Base-by-base conservation (phyloP, 2,797 vertebrate species). In the Cyprinella venusta region DNA sequence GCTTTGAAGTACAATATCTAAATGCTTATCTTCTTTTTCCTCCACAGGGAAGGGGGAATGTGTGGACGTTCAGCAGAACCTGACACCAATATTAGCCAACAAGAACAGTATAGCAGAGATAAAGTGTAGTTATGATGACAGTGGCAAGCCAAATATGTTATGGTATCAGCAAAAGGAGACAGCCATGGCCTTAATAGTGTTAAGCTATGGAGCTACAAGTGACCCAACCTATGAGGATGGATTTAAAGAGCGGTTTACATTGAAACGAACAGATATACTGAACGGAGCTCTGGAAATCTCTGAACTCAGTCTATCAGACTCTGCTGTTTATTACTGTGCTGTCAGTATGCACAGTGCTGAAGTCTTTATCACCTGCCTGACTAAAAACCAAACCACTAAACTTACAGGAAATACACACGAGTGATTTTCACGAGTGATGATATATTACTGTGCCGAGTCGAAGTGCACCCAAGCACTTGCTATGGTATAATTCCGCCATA, bases 241-340 rank as follows among this genome's bases (percentile, higher is more conserved):
- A n/a, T 84, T 84, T 59, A 42, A 0, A 21, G 4, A 21, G 0
- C 4, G 68, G n/a, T 86, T 83, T 65, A 10, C 19, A 30, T 10
- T 86, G 16, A 64, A 63, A 10, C 81, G 83, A 64, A 15, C 68
- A 38, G 1, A 4, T 0, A 9, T 4, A 13, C 6, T 61, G 26
- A 45, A 64, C 9, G 83, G 83, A 76, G 8, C 50, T 61, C 76
- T 89, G 40, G 64, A 52, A 68, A 86, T 89, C 75, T 75, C 80
- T 16, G 10, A 74, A 15, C 50, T 81, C 50, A 68, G 13, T 8
- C 56, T 1, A 0, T 81, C 82, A 40, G 83, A 87, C 76, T 83
- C 74, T 24, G 86, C 76, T 40, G 67, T 88, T 24, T 86, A 85
- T 80, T 91, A 90, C 85, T 92, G 91, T 82, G 90, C 92, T 88